Percentiles rank a stretch among this genome's conserved stretches.
Conservation (phyloP, 2,113 vertebrate genomes). For the Seriola quinqueradiata region DNA sequence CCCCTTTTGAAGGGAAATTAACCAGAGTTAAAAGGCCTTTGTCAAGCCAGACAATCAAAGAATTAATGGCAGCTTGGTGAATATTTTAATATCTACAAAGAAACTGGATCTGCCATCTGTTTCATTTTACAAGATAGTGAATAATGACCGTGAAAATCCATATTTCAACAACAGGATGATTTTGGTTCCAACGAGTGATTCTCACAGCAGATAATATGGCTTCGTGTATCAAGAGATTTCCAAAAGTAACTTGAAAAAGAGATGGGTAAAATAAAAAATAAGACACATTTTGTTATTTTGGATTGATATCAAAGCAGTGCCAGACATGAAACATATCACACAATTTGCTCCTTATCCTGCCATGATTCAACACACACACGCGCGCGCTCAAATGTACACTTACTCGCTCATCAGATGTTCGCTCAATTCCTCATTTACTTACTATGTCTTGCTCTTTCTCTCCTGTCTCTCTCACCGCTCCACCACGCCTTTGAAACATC, state of each 20-base stretch:
- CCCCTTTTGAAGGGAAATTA: constrained; percentile 80
- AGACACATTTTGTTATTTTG: constrained; percentile 33
- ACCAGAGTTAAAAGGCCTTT: constrained; percentile 75
- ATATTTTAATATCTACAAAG: constrained; percentile 77
- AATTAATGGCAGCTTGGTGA: constrained; percentile 70
- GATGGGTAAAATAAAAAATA: constrained; percentile 17
- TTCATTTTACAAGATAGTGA: constrained; percentile 65
- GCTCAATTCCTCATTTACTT: constrained; percentile 41
- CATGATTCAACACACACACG: constrained; percentile 17
- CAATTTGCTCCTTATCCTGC: constrained; percentile 28
- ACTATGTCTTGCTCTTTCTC: constrained; percentile 3
- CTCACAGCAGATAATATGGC: constrained; percentile 24
- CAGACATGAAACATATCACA: constrained; percentile 51
- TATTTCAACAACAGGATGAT: constrained; percentile 48
- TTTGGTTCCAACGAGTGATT: constrained; percentile 30
- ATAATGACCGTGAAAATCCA: constrained; percentile 54
- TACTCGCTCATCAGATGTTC: constrained; percentile 46
- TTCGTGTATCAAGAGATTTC: constrained; percentile 46
- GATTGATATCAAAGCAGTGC: constrained; percentile 49
- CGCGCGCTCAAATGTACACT: constrained; percentile 7
- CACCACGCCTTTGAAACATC: constrained; percentile 64
- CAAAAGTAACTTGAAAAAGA: constrained; percentile 20
- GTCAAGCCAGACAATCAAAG: constrained; percentile 73
- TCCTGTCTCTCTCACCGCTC: constrained; percentile 9
- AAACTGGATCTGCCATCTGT: constrained; percentile 71